These are phyloP conservation scores for Brachyistius frenatus DNA, from an alignment of 2,113 vertebrate genomes.

Conservation along the genomic window DNA sequence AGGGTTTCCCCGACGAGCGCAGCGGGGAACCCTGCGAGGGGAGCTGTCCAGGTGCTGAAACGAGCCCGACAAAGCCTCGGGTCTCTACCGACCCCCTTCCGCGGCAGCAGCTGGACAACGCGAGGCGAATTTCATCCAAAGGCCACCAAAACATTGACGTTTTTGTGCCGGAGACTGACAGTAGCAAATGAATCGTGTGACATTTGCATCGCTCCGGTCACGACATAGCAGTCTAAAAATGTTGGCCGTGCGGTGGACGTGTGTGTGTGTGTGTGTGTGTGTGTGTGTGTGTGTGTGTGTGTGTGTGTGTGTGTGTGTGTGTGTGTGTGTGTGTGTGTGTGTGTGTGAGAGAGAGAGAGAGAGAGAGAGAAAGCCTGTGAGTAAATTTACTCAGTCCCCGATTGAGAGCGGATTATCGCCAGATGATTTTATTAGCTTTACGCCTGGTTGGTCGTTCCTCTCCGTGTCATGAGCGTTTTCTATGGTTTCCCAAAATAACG, in stretches of 20 bases:
- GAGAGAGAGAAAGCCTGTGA: constrained; percentile 10
- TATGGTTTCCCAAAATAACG: constrained; percentile 77
- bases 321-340: neutral
- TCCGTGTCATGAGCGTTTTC: constrained; percentile 62
- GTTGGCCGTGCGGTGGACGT: constrained; percentile 43
- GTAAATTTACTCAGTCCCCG: constrained; percentile 40
- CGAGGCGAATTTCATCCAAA: constrained; percentile 51
- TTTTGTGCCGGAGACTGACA: constrained; percentile 54
- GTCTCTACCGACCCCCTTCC: constrained; percentile 20
- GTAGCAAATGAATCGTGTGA: constrained; percentile 65
- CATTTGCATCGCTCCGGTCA: constrained; percentile 81
- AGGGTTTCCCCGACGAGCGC: constrained; percentile 79
- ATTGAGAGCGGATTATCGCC: constrained; percentile 51
- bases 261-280: too few species aligned
- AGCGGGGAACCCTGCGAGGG: constrained; percentile 75
- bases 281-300: too few species aligned
- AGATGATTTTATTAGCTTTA: constrained; percentile 67
- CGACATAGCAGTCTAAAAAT: constrained; percentile 67
- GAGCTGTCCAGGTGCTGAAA: constrained; percentile 81
- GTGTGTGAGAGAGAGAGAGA: constrained; percentile 1
- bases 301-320: too few species aligned
- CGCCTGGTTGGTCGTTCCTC: constrained; percentile 68
- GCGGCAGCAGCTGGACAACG: constrained; percentile 27
- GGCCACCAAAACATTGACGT: constrained; percentile 67
- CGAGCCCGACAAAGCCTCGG: constrained; percentile 46